Evolutionary conservation across 2,888 invertebrate species (phyloP), one percentile per base, ranked within the genome.

Genomic region (Cephus spinipes): DNA sequence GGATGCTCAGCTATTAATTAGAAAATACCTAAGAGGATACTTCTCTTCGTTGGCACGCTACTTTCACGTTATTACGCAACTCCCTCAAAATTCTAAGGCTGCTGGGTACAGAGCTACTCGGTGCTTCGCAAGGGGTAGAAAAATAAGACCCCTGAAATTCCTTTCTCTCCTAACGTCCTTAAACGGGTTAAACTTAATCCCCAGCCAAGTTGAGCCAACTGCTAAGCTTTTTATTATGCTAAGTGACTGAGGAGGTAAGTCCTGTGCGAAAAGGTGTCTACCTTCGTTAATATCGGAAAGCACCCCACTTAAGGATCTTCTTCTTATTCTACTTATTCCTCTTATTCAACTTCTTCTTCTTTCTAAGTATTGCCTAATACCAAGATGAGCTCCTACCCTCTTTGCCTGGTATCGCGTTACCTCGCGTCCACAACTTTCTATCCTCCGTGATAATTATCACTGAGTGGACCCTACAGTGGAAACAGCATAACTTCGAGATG

Each of bases 171-270:
- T 81, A 83, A 81, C 85, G 15, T 69, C 83, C 83, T 85, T 79
- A 85, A 87, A 86, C 84, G 86, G 84, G 85, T 85, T 86, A 82
- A 87, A 84, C 85, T 87, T 86, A 85, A 86, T 87, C 87, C 85
- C 83, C 82, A 81, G 81, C 84, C 81, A 84, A 87, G 86, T 86
- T 84, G 83, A 87, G 86, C 86, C 85, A 83, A 85, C 85, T 85
- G 84, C 84, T 85, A 83, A 86, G 87, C 86, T 86, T 86, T 86
- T 86, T 87, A 85, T 86, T 85, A 86, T 82, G 82, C 82, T 81
- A 73, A 83, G 32, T 71, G 71, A 71, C 32, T 33, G 71, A 32
- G 15, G 71, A 31, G 31, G 71, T 71, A 32, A 71, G 31, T 33
- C 31, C 71, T 32, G 55, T 23, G 55, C 71, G 15, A 71, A 31